Conservation (phyloP, 2,888 invertebrate genomes). For the Siphlonurus alternatus region DNA sequence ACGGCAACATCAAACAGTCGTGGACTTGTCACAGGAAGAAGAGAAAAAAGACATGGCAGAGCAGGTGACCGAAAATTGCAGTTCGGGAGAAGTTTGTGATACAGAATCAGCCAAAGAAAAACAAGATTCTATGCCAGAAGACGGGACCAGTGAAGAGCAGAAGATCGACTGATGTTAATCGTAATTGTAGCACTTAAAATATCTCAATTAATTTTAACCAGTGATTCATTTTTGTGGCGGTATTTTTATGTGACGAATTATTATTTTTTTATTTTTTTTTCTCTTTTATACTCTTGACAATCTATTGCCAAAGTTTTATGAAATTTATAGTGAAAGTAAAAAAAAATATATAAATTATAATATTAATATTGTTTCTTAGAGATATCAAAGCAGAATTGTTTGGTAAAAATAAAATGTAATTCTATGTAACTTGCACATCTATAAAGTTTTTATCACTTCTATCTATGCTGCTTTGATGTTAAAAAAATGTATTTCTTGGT, state of each 20-base stretch:
- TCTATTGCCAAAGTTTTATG: slow-evolving; percentile 8
- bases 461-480: neutral
- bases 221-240: neutral
- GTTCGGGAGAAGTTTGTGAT: neutral
- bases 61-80: neutral
- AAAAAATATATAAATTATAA: slow-evolving; percentile 6
- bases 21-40: neutral
- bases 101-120: neutral
- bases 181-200: neutral
- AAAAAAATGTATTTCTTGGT: neutral
- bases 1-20: neutral
- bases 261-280: neutral
- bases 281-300: neutral
- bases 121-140: neutral
- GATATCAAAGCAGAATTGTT: neutral
- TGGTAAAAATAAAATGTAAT: neutral
- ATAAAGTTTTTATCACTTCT: neutral
- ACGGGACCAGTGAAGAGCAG: neutral
- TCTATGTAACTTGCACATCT: neutral
- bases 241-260: slow-evolving; percentile 1
- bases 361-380: no score
- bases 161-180: neutral
- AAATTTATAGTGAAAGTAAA: slow-evolving; percentile 8
- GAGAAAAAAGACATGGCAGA: neutral
- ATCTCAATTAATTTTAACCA: neutral